Conservation (phyloP, 64 coral and sea anemone genomes). For the Exaiptasia diaphana region DNA sequence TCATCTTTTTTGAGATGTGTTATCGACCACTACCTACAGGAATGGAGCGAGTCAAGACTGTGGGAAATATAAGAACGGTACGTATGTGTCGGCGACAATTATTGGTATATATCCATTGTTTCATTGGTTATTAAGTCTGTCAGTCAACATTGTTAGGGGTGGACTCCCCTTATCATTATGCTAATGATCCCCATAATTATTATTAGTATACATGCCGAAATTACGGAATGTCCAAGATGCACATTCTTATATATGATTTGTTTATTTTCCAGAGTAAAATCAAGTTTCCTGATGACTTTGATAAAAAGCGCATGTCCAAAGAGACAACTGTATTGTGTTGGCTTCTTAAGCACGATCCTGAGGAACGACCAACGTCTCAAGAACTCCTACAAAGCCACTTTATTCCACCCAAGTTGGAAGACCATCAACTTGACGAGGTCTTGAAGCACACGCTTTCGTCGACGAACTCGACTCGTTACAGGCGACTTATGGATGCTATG, state of each 20-base stretch:
- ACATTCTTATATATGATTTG: too few relatives aligned
- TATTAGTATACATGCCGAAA: too few relatives aligned
- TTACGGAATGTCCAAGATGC: too few relatives aligned
- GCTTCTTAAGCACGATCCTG: slow-evolving; percentile 82
- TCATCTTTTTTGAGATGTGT: slow-evolving; percentile 99
- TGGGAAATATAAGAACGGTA: slow-evolving; percentile 82
- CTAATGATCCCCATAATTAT: too few relatives aligned
- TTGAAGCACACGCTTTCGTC: slow-evolving; percentile 58
- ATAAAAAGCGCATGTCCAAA: slow-evolving; percentile 52
- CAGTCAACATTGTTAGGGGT: too few relatives aligned
- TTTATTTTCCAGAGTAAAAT: slow-evolving; percentile 61
- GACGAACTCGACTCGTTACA: slow-evolving; percentile 82
- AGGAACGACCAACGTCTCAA: slow-evolving; percentile 73
- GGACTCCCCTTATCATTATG: too few relatives aligned
- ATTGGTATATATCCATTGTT: too few relatives aligned
- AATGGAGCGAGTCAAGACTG: slow-evolving; percentile 79
- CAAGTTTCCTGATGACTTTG: slow-evolving; percentile 77
- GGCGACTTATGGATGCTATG: slow-evolving; percentile 70
- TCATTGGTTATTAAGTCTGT: too few relatives aligned
- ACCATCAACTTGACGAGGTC: slow-evolving; percentile 65
- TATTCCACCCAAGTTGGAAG: slow-evolving; percentile 89
- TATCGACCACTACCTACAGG: slow-evolving; percentile 74
- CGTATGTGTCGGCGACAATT: too few relatives aligned
- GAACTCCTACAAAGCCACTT: slow-evolving; percentile 80
- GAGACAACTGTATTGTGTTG: slow-evolving; percentile 70